Evolutionary conservation across 2,888 invertebrate genomes (phyloP), one percentile per base, ranked within the genome.

Genomic region (Drosophila mimetica): DNA sequence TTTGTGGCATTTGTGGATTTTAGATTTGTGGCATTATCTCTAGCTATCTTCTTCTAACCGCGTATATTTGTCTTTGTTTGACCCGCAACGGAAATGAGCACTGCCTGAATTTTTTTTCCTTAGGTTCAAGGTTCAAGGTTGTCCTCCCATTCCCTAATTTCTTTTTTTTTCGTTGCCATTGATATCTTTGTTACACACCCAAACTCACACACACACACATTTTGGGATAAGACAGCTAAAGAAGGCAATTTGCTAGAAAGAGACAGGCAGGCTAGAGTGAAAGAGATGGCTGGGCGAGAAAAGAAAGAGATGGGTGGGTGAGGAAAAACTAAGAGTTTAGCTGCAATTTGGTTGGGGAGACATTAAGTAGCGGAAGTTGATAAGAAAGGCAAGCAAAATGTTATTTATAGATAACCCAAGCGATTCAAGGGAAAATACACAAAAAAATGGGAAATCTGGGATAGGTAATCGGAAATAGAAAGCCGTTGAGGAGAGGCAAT

Each of bases 181-280:
- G 86, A 81, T 86, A 86, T 84, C 80, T 81, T 63, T 80, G 84
- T 81, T 80, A 85, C 63, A 65, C 41, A 53, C 53, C 39, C 50
- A 39, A 18, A 39, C 63, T 25, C 32, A 25, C 48, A 39, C 61
- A 30, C 46, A 37, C 60, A 41, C 48, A 63, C 47, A 39, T 8
- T 47, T 13, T 9, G 9, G 63, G 63, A 63, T 63, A 63, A 63
- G 64, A n/a, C 46, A 18, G 60, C 42, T 60, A 18, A 61, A 63
- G 61, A 63, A 63, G 63, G 48, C 61, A 63, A 63, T 63, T 63
- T 63, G 64, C 37, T 64, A 41, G 63, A 57, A 57, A 57, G 28
- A 34, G 41, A n/a, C 3, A 13, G 37, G 41, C 3, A 13, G 1
- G 13, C 11, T 18, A 13, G 13, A 42, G 11, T 42, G 25, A 41